Percentiles rank a stretch among this genome's conserved stretches.
phyloP scores from a whole-genome alignment of 2,888 invertebrate species.

The Galerucella nymphaeae region DNA sequence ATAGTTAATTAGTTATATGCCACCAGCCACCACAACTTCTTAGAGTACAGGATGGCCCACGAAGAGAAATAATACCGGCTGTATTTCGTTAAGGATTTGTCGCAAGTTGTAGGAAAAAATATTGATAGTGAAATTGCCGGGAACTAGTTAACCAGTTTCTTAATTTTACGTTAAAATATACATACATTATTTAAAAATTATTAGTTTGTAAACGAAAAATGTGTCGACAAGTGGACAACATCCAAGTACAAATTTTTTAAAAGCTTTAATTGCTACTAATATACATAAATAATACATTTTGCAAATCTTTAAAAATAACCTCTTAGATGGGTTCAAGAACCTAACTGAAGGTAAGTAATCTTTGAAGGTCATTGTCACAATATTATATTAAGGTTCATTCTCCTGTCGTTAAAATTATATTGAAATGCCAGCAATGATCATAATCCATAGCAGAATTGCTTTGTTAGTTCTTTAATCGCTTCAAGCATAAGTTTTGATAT shows the following conservation, averaged over 20 bases:
- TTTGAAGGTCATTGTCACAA: slow-evolving; percentile 5
- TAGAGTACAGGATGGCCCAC: too few relatives aligned
- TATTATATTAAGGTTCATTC: slow-evolving; percentile 4
- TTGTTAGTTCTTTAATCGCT: neutral
- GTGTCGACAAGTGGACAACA: neutral
- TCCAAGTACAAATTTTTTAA: neutral
- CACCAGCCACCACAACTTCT: too few relatives aligned
- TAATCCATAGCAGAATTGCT: neutral
- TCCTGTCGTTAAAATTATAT: slow-evolving; percentile 10
- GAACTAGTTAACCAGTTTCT: too few relatives aligned
- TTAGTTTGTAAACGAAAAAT: neutral
- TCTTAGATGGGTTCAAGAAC: neutral
- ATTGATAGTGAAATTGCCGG: too few relatives aligned
- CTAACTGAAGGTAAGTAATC: slow-evolving; percentile 3
- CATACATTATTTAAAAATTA: too few relatives aligned
- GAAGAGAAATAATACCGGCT: too few relatives aligned
- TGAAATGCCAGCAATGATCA: slow-evolving; percentile 7
- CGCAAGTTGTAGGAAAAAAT: too few relatives aligned
- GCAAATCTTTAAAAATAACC: neutral
- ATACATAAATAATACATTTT: neutral
- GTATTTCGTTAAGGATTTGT: too few relatives aligned
- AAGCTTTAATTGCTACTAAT: neutral
- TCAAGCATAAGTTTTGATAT: neutral
- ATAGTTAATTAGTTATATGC: too few relatives aligned
- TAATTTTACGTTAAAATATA: too few relatives aligned